Base-by-base conservation (phyloP, 2,888 invertebrate genomes). In the Gastrophysa polygoni region DNA sequence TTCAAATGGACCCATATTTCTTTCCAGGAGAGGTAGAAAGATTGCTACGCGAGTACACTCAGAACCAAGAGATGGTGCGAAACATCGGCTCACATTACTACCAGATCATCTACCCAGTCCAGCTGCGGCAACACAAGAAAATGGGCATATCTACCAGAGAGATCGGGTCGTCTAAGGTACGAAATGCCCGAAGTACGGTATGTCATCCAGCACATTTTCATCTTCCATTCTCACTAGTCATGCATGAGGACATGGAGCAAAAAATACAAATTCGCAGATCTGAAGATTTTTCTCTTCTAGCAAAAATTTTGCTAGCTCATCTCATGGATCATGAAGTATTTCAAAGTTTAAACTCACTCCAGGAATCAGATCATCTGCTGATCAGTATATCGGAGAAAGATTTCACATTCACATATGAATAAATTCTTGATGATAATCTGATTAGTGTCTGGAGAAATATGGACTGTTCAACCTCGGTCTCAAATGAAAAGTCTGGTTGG, bases 131-230 rank as follows among this genome's bases (percentile, higher is more conserved):
- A 84, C 95, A 95, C 88, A 93, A 95, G 85, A 95, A 95, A 85
- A 92, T 95, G 92, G 95, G 95, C 83, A 95, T 95, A 82, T 95
- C 94, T 75, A 95, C 95, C 74, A 87, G 95, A 82, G 95, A 95
- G 86, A 90, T 92, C 83, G 91, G 91, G 85, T 88, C 89, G 81
- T 89, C 90, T 82, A 93, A 93, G 92, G 93, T 93, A 85, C 86
- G 87, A 81, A 84, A 83, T 81, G 83, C 81, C 79, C 78, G 82
- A 82, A 84, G 84, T 83, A 82, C 83, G 84, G 85, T 85, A 85
- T 84, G 85, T 85, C 80, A 79, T 38, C 38, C 73, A 77, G 77
- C 78, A 77, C 77, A 75, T 75, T 73, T 71, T 77, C 75, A 76
- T 73, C 74, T 38, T 14, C 73, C 75, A 74, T 76, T 71, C 14